Evolutionary conservation across 2,113 vertebrate species (phyloP).

Genomic region (Puma concolor): DNA sequence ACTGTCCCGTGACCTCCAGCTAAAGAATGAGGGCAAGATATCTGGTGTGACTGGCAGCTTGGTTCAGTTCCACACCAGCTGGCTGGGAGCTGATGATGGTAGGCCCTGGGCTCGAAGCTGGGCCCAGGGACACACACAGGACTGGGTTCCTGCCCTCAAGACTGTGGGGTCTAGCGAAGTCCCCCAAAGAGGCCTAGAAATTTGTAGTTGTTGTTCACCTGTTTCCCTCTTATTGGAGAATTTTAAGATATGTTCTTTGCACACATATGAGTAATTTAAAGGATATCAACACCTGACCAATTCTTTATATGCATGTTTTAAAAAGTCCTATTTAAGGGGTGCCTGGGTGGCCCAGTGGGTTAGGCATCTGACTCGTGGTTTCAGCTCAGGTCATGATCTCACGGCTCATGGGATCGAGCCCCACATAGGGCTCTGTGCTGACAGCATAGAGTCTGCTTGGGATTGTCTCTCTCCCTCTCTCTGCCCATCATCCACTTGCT

Average conservation of each 20-base stretch:
- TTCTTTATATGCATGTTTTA: not conserved
- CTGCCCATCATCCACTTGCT: too few relatives aligned
- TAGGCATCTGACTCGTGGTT: too few relatives aligned
- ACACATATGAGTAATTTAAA: not conserved
- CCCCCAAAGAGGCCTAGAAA: not conserved
- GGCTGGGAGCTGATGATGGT: not conserved
- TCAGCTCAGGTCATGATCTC: too few relatives aligned
- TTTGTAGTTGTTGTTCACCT: not conserved
- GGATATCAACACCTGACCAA: not conserved
- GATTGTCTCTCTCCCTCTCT: too few relatives aligned
- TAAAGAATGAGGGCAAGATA: not conserved
- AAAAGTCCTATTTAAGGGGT: not conserved
- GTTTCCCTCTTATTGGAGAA: not conserved
- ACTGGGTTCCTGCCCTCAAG: not conserved
- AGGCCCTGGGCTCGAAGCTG: not conserved
- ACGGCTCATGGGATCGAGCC: too few relatives aligned
- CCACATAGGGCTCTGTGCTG: too few relatives aligned
- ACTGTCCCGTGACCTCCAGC: not conserved
- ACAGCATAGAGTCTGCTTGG: too few relatives aligned
- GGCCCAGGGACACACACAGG: not conserved
- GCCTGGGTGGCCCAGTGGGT: too few relatives aligned
- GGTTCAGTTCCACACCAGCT: not conserved
- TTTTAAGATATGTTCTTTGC: slow-evolving; percentile 19
- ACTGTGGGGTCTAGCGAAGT: not conserved
- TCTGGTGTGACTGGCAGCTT: not conserved